Evolutionary conservation across 2,797 vertebrate species (phyloP).

Genomic region (Meda fulgida): DNA sequence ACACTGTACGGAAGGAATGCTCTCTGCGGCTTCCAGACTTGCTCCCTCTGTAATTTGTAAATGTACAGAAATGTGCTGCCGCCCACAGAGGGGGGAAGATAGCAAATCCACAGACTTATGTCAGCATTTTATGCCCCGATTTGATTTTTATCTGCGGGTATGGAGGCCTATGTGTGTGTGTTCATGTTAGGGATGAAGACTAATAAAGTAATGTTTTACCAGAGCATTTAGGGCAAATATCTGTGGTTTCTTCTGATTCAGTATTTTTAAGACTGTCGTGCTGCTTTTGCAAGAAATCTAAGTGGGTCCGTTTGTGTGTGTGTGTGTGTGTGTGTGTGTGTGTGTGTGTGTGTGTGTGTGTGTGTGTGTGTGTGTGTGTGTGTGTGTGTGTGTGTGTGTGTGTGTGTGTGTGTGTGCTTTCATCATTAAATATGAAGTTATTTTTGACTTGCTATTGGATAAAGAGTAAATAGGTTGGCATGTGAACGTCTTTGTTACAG

Average conservation of each 20-base stretch:
- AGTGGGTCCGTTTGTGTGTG: background rate
- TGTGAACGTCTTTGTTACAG: background rate
- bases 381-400: background rate
- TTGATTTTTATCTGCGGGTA: constrained; percentile 49
- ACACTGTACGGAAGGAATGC: constrained; percentile 84
- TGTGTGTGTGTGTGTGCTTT: constrained; percentile 8
- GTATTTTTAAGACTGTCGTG: background rate
- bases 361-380: background rate
- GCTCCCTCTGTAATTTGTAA: constrained; percentile 84
- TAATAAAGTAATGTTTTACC: constrained; percentile 39
- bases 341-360: no score
- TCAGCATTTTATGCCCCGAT: constrained; percentile 67
- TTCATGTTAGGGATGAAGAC: constrained; percentile 20
- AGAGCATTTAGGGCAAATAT: constrained; percentile 14
- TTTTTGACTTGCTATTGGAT: constrained; percentile 14
- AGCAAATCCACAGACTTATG: constrained; percentile 70
- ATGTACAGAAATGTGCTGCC: constrained; percentile 81
- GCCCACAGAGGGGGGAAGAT: constrained; percentile 66
- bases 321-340: background rate
- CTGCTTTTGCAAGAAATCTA: constrained; percentile 11
- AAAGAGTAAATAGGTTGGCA: background rate
- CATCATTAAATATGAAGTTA: constrained; percentile 20
- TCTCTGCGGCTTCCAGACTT: constrained; percentile 80
- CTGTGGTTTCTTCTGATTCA: constrained; percentile 29
- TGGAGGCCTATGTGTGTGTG: constrained; percentile 8